Evolutionary conservation across 2,888 invertebrate genomes (phyloP), one percentile per base, ranked within the genome.

Genomic region (Polydrusus tereticollis): DNA sequence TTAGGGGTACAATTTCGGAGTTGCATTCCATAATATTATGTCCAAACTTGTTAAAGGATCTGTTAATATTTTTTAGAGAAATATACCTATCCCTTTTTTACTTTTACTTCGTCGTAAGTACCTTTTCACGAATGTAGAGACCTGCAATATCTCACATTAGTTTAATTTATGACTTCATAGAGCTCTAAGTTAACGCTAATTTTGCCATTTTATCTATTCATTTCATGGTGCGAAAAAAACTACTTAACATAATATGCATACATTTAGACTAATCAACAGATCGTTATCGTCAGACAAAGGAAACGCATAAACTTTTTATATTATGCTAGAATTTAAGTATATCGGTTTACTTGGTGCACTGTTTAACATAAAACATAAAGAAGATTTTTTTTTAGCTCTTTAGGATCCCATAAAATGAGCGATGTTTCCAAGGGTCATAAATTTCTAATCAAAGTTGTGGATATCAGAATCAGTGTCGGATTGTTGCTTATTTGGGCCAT

Each of bases 241-340:
- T 59, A 41, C 10, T 41, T 59, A 57, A 21, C 38, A 38, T 43
- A 26, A 16, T 43, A 59, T 66, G 66, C 57, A 66, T 66, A 41
- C 58, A 58, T 66, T 57, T 45, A 66, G 26, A 57, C 66, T 66
- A 66, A 66, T 55, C 57, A 57, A 66, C 43, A 58, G 66, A 66
- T 66, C 58, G 23, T 43, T 66, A 66, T 66, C 66, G 57, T n/a
- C 10, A 57, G 33, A 57, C 57, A 66, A 66, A 57, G 66, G 66
- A 66, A 66, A 57, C 55, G 26, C 64, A 52, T 64, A 63, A 38
- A 52, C 38, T 52, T 52, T 52, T 64, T 50, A 52, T 64, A 52
- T 52, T 64, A 52, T 64, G 64, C 52, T 64, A 52, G 41, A 38
- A 36, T 59, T 64, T 64, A 63, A 59, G 26, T 59, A 59, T 41